phyloP scores from a whole-genome alignment of 2,797 vertebrate genomes.

The Megaceryle alcyon region DNA sequence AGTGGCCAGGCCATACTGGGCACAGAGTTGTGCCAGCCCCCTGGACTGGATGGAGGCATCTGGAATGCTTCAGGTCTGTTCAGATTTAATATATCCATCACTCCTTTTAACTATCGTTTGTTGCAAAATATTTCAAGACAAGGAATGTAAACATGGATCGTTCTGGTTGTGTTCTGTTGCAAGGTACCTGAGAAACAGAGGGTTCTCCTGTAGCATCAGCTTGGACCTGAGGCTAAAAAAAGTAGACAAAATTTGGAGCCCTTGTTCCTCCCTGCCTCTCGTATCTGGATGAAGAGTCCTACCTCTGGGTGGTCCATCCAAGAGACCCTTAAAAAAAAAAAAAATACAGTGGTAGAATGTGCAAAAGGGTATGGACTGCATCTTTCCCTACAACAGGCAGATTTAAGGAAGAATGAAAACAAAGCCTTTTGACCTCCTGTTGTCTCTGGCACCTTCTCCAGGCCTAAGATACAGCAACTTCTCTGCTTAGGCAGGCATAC shows the following conservation, averaged over 20 bases:
- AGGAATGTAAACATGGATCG: slow-evolving; percentile 2
- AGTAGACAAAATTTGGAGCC: not conserved
- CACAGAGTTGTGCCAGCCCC: not conserved
- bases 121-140: not conserved
- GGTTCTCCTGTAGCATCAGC: not conserved
- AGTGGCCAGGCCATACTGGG: not conserved
- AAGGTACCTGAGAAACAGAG: not conserved
- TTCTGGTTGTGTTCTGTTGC: not conserved
- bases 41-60: not conserved
- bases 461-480: not conserved
- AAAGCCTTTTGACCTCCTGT: not conserved
- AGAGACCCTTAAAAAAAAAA: not conserved
- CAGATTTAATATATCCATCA: not conserved
- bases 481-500: not conserved
- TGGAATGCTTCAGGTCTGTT: not conserved
- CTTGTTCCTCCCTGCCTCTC: not conserved
- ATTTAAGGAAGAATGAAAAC: not conserved
- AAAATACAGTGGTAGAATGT: not conserved
- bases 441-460: not conserved
- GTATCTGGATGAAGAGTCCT: not conserved
- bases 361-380: not conserved
- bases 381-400: not conserved
- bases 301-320: not conserved
- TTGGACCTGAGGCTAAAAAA: not conserved
- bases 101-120: not conserved